Base-by-base conservation (phyloP, 2,113 vertebrate species). In the Mastomys coucha region DNA sequence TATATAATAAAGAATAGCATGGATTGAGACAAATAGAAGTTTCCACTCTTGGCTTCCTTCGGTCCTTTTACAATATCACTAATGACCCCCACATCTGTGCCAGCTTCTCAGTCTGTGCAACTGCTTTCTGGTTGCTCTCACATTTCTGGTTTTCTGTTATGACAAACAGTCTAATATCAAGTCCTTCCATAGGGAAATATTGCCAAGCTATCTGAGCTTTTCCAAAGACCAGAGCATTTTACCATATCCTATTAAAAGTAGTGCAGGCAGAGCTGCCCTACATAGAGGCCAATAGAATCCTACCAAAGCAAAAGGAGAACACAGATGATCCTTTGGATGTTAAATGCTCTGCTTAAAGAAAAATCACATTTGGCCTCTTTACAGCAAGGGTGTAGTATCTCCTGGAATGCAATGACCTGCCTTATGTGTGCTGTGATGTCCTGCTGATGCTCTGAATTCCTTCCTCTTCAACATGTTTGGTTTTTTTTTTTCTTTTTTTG, bases 231-330 rank as follows among this genome's bases (percentile, higher is more conserved):
- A 75, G 78, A 91, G 58, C 69, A 60, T 24, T 89, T 96, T 94
- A 76, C 63, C 89, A 90, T 73, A 45, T 7, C 75, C 82, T 33
- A 72, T 94, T 80, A 81, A 42, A 91, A 42, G 20, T 63, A 45
- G 90, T 60, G 7, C 73, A 45, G 90, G 73, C 92, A 94, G 88
- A 97, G 96, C 93, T 93, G 88, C 73, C 89, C 92, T 91, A 88
- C 45, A 67, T 94, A 89, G 76, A 89, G 88, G 78, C 91, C 93
- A 97, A 95, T 45, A 80, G 85, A 70, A 89, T 58, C 33, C 39
- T 5, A 67, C 56, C 63, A 77, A 93, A 39, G 76, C 90, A 58
- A 93, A 65, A 96, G 45, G 51, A 84, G 58, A 76, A 53, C 39
- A 76, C 69, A 95, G 65, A 76, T 49, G 7, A 58, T 72, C 53